phyloP scores from a whole-genome alignment of 1,140 invertebrate genomes.

The Pogonomyrmex californicus region DNA sequence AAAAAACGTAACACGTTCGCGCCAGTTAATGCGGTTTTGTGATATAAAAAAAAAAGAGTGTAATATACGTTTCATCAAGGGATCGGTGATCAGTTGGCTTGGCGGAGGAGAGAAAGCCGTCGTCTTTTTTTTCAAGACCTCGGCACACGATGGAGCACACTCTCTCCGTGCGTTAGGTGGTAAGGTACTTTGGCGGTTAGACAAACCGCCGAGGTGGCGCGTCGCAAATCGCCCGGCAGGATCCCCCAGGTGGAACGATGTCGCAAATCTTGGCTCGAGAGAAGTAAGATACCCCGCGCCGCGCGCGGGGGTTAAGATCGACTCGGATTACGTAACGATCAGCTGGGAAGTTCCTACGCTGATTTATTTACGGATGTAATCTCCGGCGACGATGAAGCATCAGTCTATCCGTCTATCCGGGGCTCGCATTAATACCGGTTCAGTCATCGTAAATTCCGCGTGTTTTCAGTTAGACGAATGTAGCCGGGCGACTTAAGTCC shows the following conservation, averaged over 20 bases:
- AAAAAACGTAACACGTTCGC: background rate
- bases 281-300: slow-evolving; percentile 5
- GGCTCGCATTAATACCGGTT: slow-evolving; percentile 61
- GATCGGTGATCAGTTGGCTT: slow-evolving; percentile 25
- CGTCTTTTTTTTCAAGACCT: slow-evolving; percentile 20
- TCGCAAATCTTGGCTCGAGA: slow-evolving; percentile 57
- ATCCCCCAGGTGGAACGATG: slow-evolving; percentile 62
- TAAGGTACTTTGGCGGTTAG: slow-evolving; percentile 55
- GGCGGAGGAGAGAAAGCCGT: background rate
- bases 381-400: slow-evolving; percentile 62
- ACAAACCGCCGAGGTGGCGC: slow-evolving; percentile 60
- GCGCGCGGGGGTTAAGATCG: slow-evolving; percentile 53
- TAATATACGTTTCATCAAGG: slow-evolving; percentile 36
- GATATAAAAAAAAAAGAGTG: slow-evolving; percentile 2
- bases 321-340: slow-evolving; percentile 65
- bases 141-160: slow-evolving; percentile 38
- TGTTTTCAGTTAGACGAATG: slow-evolving; percentile 64
- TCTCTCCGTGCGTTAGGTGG: background rate
- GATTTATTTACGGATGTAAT: slow-evolving; percentile 62
- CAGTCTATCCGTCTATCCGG: slow-evolving; percentile 48
- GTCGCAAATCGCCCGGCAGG: slow-evolving; percentile 62
- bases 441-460: slow-evolving; percentile 58
- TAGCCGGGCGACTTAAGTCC: slow-evolving; percentile 46
- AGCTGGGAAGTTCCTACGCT: slow-evolving; percentile 60
- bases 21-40: background rate